Percentiles rank a stretch among this genome's conserved stretches.
phyloP scores from a whole-genome alignment of 2,113 vertebrate species.

The Noturus placidus region DNA sequence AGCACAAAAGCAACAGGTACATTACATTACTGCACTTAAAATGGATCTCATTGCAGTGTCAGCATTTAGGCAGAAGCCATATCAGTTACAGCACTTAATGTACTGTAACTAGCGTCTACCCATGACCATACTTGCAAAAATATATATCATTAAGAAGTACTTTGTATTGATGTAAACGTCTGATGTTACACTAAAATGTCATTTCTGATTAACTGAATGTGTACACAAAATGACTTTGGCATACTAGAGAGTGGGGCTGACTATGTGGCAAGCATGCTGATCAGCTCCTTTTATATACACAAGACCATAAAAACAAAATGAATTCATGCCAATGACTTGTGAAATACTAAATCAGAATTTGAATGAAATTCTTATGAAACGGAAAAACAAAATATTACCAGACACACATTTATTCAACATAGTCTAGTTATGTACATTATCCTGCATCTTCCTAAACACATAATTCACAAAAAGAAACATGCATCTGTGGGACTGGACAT shows the following conservation, averaged over 20 bases:
- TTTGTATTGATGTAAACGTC: background rate
- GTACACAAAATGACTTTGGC: slow-evolving; percentile 6
- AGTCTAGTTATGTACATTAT: background rate
- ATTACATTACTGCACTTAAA: background rate
- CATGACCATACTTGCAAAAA: slow-evolving; percentile 5
- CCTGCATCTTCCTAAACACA: slow-evolving; percentile 4
- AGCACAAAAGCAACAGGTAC: background rate
- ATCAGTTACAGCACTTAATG: slow-evolving; percentile 5
- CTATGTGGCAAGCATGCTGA: slow-evolving; percentile 20
- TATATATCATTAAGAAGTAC: background rate
- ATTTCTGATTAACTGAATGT: background rate
- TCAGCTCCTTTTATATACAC: background rate
- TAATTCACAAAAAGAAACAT: slow-evolving; percentile 45
- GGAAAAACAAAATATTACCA: background rate
- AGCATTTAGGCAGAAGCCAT: background rate
- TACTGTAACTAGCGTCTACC: background rate
- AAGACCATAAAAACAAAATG: background rate
- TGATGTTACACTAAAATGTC: background rate
- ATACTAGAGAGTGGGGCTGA: background rate
- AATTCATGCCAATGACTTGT: slow-evolving; percentile 39
- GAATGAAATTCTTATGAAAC: slow-evolving; percentile 10
- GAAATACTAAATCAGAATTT: slow-evolving; percentile 13
- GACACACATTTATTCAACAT: background rate
- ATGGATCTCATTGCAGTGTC: background rate
- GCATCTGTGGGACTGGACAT: slow-evolving; percentile 33